Evolutionary conservation across 2,113 vertebrate species (phyloP).

Genomic region (Poeciliopsis retropinna): DNA sequence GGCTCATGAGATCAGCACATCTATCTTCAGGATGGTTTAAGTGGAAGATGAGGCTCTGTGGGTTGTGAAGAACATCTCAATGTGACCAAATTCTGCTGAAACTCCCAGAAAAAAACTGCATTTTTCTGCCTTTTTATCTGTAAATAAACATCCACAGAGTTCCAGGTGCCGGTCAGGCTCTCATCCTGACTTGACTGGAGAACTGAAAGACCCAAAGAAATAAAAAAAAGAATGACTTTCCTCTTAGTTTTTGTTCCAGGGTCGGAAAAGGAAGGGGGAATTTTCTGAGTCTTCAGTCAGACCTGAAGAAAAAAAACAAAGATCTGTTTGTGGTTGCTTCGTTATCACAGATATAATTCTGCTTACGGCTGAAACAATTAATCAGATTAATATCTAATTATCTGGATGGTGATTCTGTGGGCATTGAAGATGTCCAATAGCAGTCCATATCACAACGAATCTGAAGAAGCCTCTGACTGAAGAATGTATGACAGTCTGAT

Average conservation of each 20-base stretch:
- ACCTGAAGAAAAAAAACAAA: constrained; percentile 25
- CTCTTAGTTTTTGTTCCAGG: background rate
- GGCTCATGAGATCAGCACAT: background rate
- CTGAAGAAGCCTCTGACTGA: no score
- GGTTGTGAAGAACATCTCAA: background rate
- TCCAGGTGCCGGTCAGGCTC: background rate
- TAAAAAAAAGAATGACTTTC: background rate
- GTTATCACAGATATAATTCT: background rate
- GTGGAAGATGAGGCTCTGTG: background rate
- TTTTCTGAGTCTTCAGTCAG: background rate
- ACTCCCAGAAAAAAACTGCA: constrained; percentile 2
- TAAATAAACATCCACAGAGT: constrained; percentile 2
- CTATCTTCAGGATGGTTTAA: background rate
- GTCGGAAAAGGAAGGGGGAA: no score
- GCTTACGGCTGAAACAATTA: no score
- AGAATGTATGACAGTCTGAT: no score
- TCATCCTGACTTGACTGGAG: background rate
- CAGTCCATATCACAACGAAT: no score
- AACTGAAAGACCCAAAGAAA: background rate
- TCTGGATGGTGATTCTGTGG: no score
- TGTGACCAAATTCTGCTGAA: background rate
- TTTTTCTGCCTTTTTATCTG: constrained; percentile 6
- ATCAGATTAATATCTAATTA: no score
- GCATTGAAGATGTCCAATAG: no score
- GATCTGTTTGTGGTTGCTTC: background rate